phyloP scores from a whole-genome alignment of 2,113 vertebrate genomes.

The Chloebia gouldiae region DNA sequence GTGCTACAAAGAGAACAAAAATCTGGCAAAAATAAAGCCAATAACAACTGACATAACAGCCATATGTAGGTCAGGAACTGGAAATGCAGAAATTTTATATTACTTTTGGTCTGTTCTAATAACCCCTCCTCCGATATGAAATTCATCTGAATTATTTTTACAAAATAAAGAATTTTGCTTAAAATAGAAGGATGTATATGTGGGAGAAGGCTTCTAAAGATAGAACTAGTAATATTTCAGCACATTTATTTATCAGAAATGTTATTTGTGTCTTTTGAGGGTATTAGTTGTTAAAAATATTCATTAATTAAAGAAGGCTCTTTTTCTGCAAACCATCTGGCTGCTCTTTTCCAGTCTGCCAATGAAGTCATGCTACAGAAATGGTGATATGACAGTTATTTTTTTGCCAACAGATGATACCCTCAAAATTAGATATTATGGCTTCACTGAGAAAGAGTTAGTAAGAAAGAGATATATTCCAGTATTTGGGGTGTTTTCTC shows the following conservation, averaged over 20 bases:
- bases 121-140: not conserved
- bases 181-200: not conserved
- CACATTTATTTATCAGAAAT: conserved; percentile 7
- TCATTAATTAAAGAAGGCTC: not conserved
- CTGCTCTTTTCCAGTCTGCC: conserved; percentile 50
- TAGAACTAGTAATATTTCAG: conserved; percentile 20
- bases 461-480: not conserved
- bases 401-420: conserved; percentile 18
- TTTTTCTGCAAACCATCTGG: conserved; percentile 39
- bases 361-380: conserved; percentile 29
- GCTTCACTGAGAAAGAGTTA: not conserved
- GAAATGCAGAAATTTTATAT: not conserved
- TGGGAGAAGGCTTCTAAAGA: not conserved
- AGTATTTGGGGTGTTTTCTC: not conserved
- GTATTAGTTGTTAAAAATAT: conserved; percentile 6
- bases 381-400: conserved; percentile 2
- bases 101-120: not conserved
- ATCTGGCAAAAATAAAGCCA: not conserved
- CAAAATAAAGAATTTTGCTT: not conserved
- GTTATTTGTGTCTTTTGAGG: not conserved
- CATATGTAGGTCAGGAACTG: not conserved
- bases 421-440: not conserved
- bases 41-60: not conserved
- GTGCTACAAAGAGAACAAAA: not conserved
- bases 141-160: not conserved